phyloP scores from a whole-genome alignment of 2,113 vertebrate species.

The Agapornis roseicollis region DNA sequence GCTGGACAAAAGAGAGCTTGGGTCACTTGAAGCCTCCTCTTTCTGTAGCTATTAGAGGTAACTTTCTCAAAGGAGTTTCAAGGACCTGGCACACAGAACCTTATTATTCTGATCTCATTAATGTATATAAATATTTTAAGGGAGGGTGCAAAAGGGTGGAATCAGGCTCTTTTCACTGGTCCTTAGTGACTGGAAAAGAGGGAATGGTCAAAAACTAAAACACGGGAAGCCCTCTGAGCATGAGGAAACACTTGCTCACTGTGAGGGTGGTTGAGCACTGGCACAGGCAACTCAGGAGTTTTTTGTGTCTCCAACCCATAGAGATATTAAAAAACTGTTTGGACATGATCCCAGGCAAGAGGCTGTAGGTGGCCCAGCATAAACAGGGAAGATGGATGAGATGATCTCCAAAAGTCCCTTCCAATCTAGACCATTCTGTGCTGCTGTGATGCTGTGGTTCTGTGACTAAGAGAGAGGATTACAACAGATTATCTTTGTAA shows the following conservation, averaged over 20 bases:
- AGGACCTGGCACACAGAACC: background rate
- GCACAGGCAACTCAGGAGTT: background rate
- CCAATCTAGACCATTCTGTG: background rate
- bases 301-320: background rate
- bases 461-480: background rate
- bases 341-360: background rate
- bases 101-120: background rate
- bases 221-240: background rate
- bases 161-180: background rate
- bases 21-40: background rate
- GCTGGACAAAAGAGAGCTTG: background rate
- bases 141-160: background rate
- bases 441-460: background rate
- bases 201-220: background rate
- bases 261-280: background rate
- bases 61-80: background rate
- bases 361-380: background rate
- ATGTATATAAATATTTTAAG: background rate
- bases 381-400: background rate
- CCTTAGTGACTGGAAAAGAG: background rate
- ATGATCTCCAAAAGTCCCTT: background rate
- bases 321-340: background rate
- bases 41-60: background rate
- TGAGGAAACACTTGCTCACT: background rate
- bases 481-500: background rate